Evolutionary conservation across 2,113 vertebrate genomes (phyloP).

Genomic region (Amazona vittata): DNA sequence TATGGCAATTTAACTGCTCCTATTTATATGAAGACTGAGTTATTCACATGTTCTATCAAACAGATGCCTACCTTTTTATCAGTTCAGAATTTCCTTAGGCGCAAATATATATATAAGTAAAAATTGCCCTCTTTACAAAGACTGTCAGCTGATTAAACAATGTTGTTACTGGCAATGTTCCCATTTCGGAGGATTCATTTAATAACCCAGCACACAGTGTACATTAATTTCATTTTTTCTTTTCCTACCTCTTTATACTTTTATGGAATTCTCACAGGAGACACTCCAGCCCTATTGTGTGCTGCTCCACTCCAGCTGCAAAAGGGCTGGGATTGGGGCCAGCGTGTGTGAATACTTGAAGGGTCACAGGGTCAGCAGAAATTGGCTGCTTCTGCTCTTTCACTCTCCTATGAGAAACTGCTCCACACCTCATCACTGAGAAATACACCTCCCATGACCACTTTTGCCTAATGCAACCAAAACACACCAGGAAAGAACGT

Average conservation of each 20-base stretch:
- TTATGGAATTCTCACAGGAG: constrained; percentile 62
- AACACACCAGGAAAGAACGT: neutral
- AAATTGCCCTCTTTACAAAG: constrained; percentile 16
- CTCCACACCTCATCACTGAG: constrained; percentile 70
- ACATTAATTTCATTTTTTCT: constrained; percentile 69
- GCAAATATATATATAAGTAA: constrained; percentile 19
- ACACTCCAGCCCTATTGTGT: constrained; percentile 44
- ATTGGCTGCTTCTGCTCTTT: constrained; percentile 64
- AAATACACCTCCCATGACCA: constrained; percentile 42
- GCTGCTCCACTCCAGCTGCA: constrained; percentile 74
- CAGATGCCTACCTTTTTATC: constrained; percentile 33
- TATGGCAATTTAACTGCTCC: neutral
- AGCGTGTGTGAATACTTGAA: constrained; percentile 53
- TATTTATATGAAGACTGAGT: constrained; percentile 9
- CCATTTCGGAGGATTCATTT: constrained; percentile 63
- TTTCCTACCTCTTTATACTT: constrained; percentile 66
- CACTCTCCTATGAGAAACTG: constrained; percentile 48
- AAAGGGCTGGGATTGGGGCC: constrained; percentile 56
- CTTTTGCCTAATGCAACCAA: constrained; percentile 26
- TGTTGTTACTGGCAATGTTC: constrained; percentile 36
- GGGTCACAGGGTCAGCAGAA: constrained; percentile 62
- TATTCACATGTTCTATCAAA: constrained; percentile 1
- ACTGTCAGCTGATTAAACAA: constrained; percentile 35
- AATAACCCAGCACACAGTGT: constrained; percentile 55
- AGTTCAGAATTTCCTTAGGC: constrained; percentile 44